These are phyloP conservation scores for Cottus gobio DNA, from an alignment of 2,113 vertebrate species.

Conservation along the genomic window DNA sequence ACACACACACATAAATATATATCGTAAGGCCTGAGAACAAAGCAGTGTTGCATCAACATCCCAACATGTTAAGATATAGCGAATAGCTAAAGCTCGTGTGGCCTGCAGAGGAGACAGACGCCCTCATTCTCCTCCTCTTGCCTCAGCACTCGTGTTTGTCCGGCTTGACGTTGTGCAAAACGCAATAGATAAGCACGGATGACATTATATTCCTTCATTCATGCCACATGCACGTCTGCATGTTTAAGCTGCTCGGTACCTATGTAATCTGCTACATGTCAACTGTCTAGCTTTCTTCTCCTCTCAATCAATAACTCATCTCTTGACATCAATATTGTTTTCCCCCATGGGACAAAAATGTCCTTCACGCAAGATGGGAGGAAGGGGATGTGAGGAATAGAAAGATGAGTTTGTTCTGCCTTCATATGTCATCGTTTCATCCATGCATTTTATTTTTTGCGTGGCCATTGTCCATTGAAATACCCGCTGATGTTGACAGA, in stretches of 20 bases:
- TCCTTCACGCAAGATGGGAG: slow-evolving; percentile 61
- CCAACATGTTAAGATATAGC: slow-evolving; percentile 55
- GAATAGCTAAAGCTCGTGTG: slow-evolving; percentile 53
- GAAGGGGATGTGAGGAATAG: slow-evolving; percentile 18
- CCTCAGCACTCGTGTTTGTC: slow-evolving; percentile 5
- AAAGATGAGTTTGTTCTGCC: slow-evolving; percentile 23
- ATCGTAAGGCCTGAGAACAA: slow-evolving; percentile 62
- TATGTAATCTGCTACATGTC: slow-evolving; percentile 50
- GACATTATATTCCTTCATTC: slow-evolving; percentile 14
- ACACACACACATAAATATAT: slow-evolving; percentile 37
- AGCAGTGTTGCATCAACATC: slow-evolving; percentile 67
- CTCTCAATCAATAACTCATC: slow-evolving; percentile 77
- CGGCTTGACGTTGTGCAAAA: slow-evolving; percentile 44
- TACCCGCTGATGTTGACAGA: neutral
- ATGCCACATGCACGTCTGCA: slow-evolving; percentile 22
- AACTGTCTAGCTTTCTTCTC: slow-evolving; percentile 57
- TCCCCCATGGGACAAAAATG: slow-evolving; percentile 67
- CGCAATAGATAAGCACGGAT: slow-evolving; percentile 23
- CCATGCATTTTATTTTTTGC: neutral
- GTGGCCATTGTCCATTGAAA: neutral
- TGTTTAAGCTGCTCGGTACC: slow-evolving; percentile 16
- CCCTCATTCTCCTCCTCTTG: slow-evolving; percentile 22
- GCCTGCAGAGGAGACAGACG: slow-evolving; percentile 20
- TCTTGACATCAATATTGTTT: slow-evolving; percentile 69
- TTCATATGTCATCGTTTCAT: neutral